A percentile compares a stretch with the other conserved stretches of the same genome.
These are phyloP conservation scores for Pogoniulus pusillus DNA, from an alignment of 2,797 vertebrate species.

Conservation along the genomic window DNA sequence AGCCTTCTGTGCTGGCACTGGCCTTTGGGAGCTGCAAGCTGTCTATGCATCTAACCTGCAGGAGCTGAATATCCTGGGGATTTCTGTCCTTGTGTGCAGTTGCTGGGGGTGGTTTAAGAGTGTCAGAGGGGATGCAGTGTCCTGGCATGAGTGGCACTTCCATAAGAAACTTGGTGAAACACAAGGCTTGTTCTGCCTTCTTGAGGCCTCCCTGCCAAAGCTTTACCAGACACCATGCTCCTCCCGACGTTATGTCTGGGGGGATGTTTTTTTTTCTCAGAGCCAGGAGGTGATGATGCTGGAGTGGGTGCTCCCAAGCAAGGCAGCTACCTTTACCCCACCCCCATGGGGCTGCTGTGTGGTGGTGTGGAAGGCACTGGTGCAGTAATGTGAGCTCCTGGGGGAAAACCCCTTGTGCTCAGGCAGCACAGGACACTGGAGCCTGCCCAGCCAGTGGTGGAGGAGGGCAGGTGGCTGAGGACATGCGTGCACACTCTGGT, in stretches of 20 bases:
- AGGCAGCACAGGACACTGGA: neutral
- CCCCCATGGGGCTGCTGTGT: neutral
- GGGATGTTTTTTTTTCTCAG: neutral
- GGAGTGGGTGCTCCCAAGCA: neutral
- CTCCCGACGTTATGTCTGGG: rapidly evolving
- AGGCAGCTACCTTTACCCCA: neutral
- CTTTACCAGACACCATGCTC: rapidly evolving
- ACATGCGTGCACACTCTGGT: rapidly evolving
- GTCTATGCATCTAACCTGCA: neutral
- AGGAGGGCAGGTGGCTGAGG: rapidly evolving
- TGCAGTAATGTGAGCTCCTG: neutral
- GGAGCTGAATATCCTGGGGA: neutral
- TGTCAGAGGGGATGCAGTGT: neutral
- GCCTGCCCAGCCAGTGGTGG: rapidly evolving
- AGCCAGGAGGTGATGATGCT: neutral
- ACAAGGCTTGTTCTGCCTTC: constrained; percentile 8
- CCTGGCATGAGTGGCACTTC: neutral
- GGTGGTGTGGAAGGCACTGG: neutral
- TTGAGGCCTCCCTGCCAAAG: neutral
- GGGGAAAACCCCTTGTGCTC: neutral
- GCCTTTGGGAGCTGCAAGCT: neutral
- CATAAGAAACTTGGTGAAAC: neutral
- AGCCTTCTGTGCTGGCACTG: neutral
- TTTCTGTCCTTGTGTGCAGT: neutral
- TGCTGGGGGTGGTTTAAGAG: neutral